Evolutionary conservation across 2,888 invertebrate genomes (phyloP).

Genomic region (Morpho helenor): DNA sequence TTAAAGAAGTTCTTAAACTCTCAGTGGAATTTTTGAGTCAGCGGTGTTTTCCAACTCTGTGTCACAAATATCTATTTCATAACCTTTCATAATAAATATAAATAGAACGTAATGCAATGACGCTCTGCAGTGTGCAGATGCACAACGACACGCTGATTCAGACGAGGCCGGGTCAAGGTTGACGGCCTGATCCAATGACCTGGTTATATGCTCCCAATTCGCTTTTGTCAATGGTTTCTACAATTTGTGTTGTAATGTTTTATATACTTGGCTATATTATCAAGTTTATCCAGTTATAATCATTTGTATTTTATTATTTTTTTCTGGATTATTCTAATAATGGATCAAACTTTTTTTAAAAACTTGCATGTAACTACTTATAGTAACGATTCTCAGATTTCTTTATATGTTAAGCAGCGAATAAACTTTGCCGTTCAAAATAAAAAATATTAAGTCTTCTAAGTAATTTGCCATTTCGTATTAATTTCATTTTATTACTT

Average conservation of each 20-base stretch:
- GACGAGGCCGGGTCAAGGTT: conserved; percentile 44
- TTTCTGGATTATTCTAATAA: no score
- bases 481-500: no score
- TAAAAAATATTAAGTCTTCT: no score
- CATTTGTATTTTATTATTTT: no score
- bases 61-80: conserved; percentile 19
- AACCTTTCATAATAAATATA: conserved; percentile 26
- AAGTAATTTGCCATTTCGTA: no score
- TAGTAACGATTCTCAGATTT: no score
- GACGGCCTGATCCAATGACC: conserved; percentile 48
- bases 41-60: conserved; percentile 8
- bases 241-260: conserved; percentile 1
- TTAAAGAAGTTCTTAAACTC: neutral
- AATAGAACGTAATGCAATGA: conserved; percentile 25
- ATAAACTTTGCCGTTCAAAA: no score
- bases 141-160: conserved; percentile 45
- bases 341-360: no score
- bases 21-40: neutral
- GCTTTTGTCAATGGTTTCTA: conserved; percentile 30
- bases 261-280: no score
- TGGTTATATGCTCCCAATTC: conserved; percentile 47
- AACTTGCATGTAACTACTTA: no score
- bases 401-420: no score
- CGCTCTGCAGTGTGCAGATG: conserved; percentile 20
- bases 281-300: no score